Base-by-base conservation (phyloP, 2,797 vertebrate genomes). In the Ctenopoma multispine region DNA sequence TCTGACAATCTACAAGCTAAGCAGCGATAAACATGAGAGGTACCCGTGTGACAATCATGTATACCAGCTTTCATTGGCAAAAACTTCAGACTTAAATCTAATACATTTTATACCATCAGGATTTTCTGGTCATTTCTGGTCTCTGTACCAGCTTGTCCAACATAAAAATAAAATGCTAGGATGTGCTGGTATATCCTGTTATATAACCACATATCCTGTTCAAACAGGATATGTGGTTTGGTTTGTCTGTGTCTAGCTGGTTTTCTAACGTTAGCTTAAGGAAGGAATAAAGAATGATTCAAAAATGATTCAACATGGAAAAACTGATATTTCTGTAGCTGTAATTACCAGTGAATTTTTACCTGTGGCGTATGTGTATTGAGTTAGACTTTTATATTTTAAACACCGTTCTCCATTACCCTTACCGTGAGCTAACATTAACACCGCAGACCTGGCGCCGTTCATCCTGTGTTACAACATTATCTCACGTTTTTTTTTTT, bases 281-380 rank as follows among this genome's bases (percentile, higher is more conserved):
- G 5, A 29, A 29, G 27, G 29, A 31, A 5, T 36, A 18, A 20
- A n/a, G 6, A 17, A 43, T 13, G 53, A 31, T 40, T 18, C 40
- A 2, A 20, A n/a, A n/a, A n/a, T n/a, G n/a, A 46, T 7, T 15
- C 13, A 58, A 17, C 9, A 50, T 7, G n/a, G n/a, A 5, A 0
- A 36, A 12, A 17, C 6, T 1, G 6, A 11, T 23, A 5, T 44
- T 13, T 34, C 12, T 3, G 5, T 6, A 7, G 1, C 6, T 18
- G 8, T 1, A 11, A 21, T 7, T 0, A 65, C 11, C 11, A 9
- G 48, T 47, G 44, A 27, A 0, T 41, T 18, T 12, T 27, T 24
- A 64, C 1, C 1, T 1, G 1, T 0, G 0, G 0, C 5, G 23
- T 0, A 4, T 13, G 1, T 29, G 5, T 5, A 38, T 36, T 8